Base-by-base conservation (phyloP, 2,888 invertebrate genomes). In the Pegoplata infirma region DNA sequence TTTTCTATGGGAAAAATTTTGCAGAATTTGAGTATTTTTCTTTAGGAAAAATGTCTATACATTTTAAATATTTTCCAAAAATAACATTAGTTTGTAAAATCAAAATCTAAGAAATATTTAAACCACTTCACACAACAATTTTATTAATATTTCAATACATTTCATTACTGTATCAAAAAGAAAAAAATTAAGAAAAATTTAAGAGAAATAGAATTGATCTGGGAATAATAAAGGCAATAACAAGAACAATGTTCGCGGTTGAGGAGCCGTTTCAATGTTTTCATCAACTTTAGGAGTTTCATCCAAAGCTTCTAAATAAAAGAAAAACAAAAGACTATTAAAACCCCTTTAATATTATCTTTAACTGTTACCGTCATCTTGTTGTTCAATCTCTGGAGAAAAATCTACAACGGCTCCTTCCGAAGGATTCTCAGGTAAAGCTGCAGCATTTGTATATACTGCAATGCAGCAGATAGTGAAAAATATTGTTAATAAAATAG, bases 191-290 rank as follows among this genome's bases (percentile, higher is more conserved):
- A 17, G 3, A 28, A 21, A 25, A 44, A 40, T 17, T 66, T 55
- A 76, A 32, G 32, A 73, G 25, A 58, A 76, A 51, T n/a, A n/a
- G n/a, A 68, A 76, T 25, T 69, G 40, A 69, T 80, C 32, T 5
- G 77, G 80, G 49, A 72, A 80, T 25, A 80, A 55, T 47, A 78
- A 28, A 7, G 78, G 75, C 3, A 78, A 56, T 16, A 81, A 19
- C 17, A 66, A 21, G 61, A 69, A 80, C 2, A 75, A 69, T 6
- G 81, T 78, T 28, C 76, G 68, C 12, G 58, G 49, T 56, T 81
- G 59, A 1, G 69, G 59, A 4, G 19, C 49, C 8, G 32, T 10
- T n/a, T 8, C 16, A 16, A 17, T 32, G 46, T 49, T 46, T 8
- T 16, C 14, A 17, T 46, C 49, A 14, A 58, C 51, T 8, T 53